A percentile compares a stretch with the other conserved stretches of the same genome.
These are phyloP conservation scores for Drosophila triauraria DNA, from an alignment of 1,140 invertebrate genomes.

Conservation along the genomic window DNA sequence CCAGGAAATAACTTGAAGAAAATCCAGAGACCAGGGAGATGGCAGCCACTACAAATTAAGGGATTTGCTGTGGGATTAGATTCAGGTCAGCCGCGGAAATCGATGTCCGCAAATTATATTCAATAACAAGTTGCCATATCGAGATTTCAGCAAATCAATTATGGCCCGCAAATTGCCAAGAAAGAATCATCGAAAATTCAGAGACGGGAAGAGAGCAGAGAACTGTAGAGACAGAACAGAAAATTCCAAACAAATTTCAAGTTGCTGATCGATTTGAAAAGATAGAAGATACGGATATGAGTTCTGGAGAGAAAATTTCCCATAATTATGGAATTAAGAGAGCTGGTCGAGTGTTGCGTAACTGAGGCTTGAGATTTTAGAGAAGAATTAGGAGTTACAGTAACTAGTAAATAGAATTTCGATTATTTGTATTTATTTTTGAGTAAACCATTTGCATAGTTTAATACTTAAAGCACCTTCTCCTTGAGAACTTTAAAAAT, in stretches of 20 bases:
- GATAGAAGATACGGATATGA: conserved; percentile 13
- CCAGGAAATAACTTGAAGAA: conserved; percentile 35
- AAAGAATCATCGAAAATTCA: conserved; percentile 23
- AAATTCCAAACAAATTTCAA: conserved; percentile 2
- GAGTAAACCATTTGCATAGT: no score
- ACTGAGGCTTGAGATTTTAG: background rate
- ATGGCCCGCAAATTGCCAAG: conserved; percentile 45
- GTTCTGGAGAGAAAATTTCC: background rate
- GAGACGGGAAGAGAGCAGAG: background rate
- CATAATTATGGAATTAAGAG: background rate
- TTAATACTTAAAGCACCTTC: background rate
- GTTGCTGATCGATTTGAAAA: conserved; percentile 4
- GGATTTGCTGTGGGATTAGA: conserved; percentile 40
- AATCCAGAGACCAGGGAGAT: conserved; percentile 22
- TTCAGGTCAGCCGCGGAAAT: conserved; percentile 39
- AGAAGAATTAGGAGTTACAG: no score
- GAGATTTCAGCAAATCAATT: conserved; percentile 77
- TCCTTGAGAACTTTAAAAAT: background rate
- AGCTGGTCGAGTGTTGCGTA: background rate
- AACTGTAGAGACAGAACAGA: background rate
- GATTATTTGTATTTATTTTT: no score
- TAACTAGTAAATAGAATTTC: no score
- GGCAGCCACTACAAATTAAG: conserved; percentile 27
- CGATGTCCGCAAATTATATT: conserved; percentile 73
- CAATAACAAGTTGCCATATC: conserved; percentile 74